Base-by-base conservation (phyloP, 1,140 invertebrate species). In the Heliconius eleuchia region DNA sequence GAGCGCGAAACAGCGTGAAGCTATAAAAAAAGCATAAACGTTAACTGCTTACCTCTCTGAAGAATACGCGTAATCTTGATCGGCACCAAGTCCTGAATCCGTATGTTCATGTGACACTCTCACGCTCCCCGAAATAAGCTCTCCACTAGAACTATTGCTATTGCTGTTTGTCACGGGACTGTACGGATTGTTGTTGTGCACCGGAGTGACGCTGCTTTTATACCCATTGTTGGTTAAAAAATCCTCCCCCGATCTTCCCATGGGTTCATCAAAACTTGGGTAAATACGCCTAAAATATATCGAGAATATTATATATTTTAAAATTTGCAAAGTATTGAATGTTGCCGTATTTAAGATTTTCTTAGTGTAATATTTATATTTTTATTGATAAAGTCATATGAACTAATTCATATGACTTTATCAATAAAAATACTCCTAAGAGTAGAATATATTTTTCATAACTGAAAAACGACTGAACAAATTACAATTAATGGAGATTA, bases 21-120 rank as follows among this genome's bases (percentile, higher is more conserved):
- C 4, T 55, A 7, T 6, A 70, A 16, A 70, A 70, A 70, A 70
- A 70, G 16, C 0, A 1, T 16, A 16, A 13, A 11, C 23, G 1
- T 27, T 30, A 30, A 6, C 18, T 71, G 34, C n/a, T 78, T 82
- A 96, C 96, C 96, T 95, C 87, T 96, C 96, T 27, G 95, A 96
- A 71, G 95, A 96, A 88, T 96, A 96, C 7, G 95, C 95, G 87
- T 96, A 96, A 80, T 96, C 96, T 88, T 96, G 96, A 90, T 96
- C 96, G n/a, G 95, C 96, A 39, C 96, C 96, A 1, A 96, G 88
- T 3, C 96, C 96, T 0, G 96, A 96, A 87, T 96, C 96, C 0
- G 96, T 96, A 85, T 96, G 96, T 85, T 96, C 96, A 81, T 96
- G 96, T 13, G 96, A 96, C 19, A 96, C 95, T 60, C 96, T 90